Evolutionary conservation across 1,140 invertebrate genomes (phyloP), one percentile per base, ranked within the genome.

Genomic region (Belonocnema kinseyi): DNA sequence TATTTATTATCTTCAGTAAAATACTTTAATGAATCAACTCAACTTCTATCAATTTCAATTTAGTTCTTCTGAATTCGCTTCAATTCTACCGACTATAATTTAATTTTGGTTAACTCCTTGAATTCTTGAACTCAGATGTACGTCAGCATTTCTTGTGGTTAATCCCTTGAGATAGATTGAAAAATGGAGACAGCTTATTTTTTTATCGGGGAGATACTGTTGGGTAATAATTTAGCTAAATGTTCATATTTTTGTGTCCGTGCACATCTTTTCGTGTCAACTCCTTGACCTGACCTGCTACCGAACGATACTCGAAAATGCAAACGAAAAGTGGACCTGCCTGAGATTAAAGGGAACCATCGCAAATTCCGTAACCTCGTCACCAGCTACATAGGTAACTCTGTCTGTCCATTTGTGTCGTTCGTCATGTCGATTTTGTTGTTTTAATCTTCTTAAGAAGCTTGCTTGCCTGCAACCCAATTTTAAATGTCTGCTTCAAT

Each of bases 321-420:
- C 88, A 88, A 86, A 87, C 87, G 80, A 87, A 90, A 90, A 98
- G 97, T 98, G 96, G 97, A 98, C 94, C 95, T 98, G 92, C 97
- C 97, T 92, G 96, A 97, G 94, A 97, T 98, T 93, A 98, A 98
- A 94, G 97, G 97, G 91, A 97, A 97, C 92, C 97, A 98, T 94
- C 96, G 97, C 94, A 98, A 98, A 95, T 98, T 98, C 96, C 95
- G 97, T 94, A 98, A 97, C 91, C 95, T 98, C 94, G 97, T 98
- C 93, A 97, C 96, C 94, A 98, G 96, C 94, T 98, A 97, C 91
- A 97, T 98, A 97, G 97, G 97, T 98, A 98, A 95, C 88, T 90
- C 82, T 89, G 87, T 87, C 84, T 86, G 74, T 82, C 73, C 77
- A 74, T 77, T 53, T 85, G 82, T 86, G 82, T 80, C 81, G 75